Evolutionary conservation across 2,113 vertebrate genomes (phyloP).

Genomic region (Aplodontia rufa): DNA sequence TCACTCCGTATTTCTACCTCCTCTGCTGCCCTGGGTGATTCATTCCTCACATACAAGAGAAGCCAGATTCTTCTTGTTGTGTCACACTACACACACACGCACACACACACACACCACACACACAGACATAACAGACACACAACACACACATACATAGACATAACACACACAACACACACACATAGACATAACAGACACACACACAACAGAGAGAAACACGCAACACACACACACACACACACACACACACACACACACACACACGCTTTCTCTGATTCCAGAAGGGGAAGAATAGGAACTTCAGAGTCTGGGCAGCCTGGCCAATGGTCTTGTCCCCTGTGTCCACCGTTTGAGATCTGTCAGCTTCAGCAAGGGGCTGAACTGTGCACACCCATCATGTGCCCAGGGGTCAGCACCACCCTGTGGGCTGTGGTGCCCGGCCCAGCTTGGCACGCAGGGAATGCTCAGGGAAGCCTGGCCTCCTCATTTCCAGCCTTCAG

Average conservation of each 20-base stretch:
- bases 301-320: neutral
- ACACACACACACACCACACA: neutral
- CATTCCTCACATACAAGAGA: neutral
- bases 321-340: fast-evolving
- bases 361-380: neutral
- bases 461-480: neutral
- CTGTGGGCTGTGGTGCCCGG: fast-evolving
- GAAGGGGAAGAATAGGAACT: neutral
- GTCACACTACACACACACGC: fast-evolving
- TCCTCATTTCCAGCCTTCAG: neutral
- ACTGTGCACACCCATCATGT: fast-evolving
- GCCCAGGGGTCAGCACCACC: fast-evolving
- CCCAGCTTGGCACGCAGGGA: neutral
- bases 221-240: fast-evolving
- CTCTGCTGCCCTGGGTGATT: neutral
- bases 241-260: neutral
- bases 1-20: neutral
- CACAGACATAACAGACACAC: too few relatives aligned
- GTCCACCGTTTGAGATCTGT: fast-evolving
- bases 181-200: too few relatives aligned
- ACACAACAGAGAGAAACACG: too few relatives aligned
- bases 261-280: neutral
- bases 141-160: too few relatives aligned
- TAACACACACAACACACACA: neutral
- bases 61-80: neutral